These are phyloP conservation scores for Alitta virens DNA, from an alignment of 2,888 invertebrate species.

Conservation along the genomic window DNA sequence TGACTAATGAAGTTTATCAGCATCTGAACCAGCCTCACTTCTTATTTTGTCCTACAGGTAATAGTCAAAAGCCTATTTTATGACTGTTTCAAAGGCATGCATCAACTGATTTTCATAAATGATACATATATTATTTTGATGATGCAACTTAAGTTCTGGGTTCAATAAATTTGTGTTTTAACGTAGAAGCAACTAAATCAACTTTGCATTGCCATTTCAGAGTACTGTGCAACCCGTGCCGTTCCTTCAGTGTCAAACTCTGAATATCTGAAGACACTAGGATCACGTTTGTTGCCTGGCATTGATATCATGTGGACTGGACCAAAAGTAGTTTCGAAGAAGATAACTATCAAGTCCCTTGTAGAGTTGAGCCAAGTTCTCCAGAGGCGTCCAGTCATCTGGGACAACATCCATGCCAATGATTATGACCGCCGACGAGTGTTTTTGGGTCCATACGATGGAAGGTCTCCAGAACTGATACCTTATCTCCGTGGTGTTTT, in stretches of 20 bases:
- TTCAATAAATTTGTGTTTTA: no score
- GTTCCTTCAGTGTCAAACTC: constrained; percentile 87
- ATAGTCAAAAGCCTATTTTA: no score
- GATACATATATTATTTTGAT: no score
- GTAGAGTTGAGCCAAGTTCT: constrained; percentile 73
- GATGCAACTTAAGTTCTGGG: no score
- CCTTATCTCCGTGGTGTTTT: constrained; percentile 81
- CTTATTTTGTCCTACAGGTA: constrained; percentile 86
- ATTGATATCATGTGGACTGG: constrained; percentile 95
- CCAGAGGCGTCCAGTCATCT: constrained; percentile 88
- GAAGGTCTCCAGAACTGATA: constrained; percentile 70
- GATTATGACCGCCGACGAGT: constrained; percentile 97
- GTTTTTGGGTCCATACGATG: constrained; percentile 75
- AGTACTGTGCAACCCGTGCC: constrained; percentile 93
- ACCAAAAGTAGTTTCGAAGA: constrained; percentile 88
- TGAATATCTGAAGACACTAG: constrained; percentile 91
- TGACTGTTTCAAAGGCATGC: neutral
- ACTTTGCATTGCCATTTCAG: constrained; percentile 52
- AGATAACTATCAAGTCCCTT: constrained; percentile 80
- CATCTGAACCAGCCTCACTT: constrained; percentile 84
- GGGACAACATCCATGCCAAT: constrained; percentile 99
- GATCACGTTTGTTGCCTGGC: constrained; percentile 81
- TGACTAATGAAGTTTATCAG: constrained; percentile 93
- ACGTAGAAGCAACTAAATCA: no score
- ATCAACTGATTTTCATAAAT: neutral